A percentile compares a stretch with the other conserved stretches of the same genome.
These are phyloP conservation scores for Diorhabda elongata DNA, from an alignment of 1,140 invertebrate species.

Conservation along the genomic window DNA sequence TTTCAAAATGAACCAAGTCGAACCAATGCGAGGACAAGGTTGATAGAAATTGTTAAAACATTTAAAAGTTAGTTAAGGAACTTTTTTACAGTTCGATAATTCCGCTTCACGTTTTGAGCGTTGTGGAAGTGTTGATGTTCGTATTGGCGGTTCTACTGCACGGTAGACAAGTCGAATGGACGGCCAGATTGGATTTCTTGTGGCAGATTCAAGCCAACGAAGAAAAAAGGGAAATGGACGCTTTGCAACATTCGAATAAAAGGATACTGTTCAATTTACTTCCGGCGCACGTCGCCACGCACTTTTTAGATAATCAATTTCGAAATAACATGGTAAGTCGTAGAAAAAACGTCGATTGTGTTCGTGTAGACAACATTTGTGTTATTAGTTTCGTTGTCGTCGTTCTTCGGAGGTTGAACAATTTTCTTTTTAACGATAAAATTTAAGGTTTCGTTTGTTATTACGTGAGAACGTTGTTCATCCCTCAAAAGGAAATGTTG, in stretches of 20 bases:
- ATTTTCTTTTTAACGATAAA: background rate
- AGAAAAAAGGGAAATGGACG: constrained; percentile 88
- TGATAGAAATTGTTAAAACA: too few species aligned
- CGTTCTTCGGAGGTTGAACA: background rate
- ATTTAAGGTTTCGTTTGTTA: too few species aligned
- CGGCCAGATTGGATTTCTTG: constrained; percentile 77
- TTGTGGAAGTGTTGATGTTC: constrained; percentile 74
- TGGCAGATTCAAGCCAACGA: constrained; percentile 84
- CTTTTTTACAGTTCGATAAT: constrained; percentile 49
- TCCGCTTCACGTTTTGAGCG: constrained; percentile 61
- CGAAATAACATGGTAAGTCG: constrained; percentile 74
- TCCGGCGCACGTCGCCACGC: constrained; percentile 87
- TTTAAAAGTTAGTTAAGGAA: background rate
- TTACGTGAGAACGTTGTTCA: too few species aligned
- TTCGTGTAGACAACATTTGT: constrained; percentile 38
- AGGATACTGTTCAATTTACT: constrained; percentile 89
- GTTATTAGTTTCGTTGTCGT: constrained; percentile 20
- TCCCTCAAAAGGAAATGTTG: constrained; percentile 24
- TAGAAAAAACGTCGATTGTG: background rate
- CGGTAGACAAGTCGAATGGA: constrained; percentile 82
- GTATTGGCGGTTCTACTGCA: constrained; percentile 76
- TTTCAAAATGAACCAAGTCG: too few species aligned
- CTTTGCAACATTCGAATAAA: constrained; percentile 81
- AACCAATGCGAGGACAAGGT: too few species aligned
- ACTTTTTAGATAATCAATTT: constrained; percentile 87